These are phyloP conservation scores for Pyrrhosoma nymphula DNA, from an alignment of 2,888 invertebrate genomes.

Conservation along the genomic window DNA sequence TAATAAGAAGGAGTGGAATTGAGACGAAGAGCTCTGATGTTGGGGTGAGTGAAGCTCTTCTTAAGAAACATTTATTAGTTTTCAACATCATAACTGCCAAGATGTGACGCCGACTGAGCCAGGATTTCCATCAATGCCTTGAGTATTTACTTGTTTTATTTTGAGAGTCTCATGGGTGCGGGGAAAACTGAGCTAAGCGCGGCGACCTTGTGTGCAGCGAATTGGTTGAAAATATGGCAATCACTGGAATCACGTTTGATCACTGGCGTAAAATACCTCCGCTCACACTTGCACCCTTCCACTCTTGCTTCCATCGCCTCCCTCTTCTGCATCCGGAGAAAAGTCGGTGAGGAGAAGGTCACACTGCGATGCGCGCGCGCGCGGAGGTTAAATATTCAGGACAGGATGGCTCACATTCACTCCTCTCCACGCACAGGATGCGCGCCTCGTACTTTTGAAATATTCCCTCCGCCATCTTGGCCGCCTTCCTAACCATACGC, in stretches of 20 bases:
- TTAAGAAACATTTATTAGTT: neutral
- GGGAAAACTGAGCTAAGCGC: neutral
- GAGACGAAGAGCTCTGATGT: neutral
- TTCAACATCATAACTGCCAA: rapidly evolving
- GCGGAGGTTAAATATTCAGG: constrained; percentile 12
- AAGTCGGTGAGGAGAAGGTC: constrained; percentile 4
- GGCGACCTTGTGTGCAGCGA: neutral
- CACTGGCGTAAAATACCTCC: neutral
- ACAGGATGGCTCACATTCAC: constrained; percentile 13
- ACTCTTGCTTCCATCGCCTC: neutral
- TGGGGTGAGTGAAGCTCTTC: neutral
- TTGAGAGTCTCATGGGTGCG: neutral
- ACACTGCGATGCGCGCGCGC: neutral
- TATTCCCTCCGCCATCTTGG: constrained; percentile 10
- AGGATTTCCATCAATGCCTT: no score
- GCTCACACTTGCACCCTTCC: neutral
- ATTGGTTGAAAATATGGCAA: neutral
- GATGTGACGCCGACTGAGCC: neutral
- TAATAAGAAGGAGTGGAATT: neutral
- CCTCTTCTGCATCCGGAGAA: neutral
- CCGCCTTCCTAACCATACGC: constrained; percentile 5
- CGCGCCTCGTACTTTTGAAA: neutral
- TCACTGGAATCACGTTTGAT: neutral
- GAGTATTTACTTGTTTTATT: neutral
- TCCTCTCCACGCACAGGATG: neutral